phyloP scores from a whole-genome alignment of 2,797 vertebrate species.

The Phrynocephalus vlangalii region DNA sequence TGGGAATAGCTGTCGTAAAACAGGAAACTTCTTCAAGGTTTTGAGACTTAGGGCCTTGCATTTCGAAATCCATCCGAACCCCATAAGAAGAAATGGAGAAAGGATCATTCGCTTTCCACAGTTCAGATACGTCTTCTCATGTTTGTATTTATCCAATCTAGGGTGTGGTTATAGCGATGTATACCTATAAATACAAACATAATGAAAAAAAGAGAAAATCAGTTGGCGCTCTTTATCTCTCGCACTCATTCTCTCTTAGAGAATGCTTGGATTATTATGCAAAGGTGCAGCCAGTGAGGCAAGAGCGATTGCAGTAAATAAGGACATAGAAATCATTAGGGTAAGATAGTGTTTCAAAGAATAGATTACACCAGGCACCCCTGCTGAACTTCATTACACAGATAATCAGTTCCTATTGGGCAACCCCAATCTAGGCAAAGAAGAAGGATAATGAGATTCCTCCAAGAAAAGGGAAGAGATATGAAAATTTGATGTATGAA shows the following conservation, averaged over 20 bases:
- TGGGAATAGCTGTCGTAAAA: not conserved
- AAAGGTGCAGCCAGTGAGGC: constrained; percentile 47
- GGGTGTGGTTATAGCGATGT: constrained; percentile 11
- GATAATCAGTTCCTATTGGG: constrained; percentile 53
- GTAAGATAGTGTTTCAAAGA: constrained; percentile 52
- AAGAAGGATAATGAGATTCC: constrained; percentile 46
- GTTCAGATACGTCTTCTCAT: constrained; percentile 11
- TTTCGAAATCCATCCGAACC: not conserved
- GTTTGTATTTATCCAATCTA: constrained; percentile 26
- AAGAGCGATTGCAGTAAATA: constrained; percentile 52
- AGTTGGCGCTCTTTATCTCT: constrained; percentile 5
- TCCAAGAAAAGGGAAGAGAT: constrained; percentile 13
- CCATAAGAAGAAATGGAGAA: too few species aligned
- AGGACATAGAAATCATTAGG: constrained; percentile 55
- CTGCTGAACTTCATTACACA: constrained; percentile 50
- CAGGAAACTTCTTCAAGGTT: not conserved
- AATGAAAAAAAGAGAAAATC: constrained; percentile 34
- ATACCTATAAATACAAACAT: constrained; percentile 35
- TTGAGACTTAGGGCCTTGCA: not conserved
- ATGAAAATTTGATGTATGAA: constrained; percentile 29
- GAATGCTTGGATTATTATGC: constrained; percentile 43
- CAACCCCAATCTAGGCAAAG: constrained; percentile 28
- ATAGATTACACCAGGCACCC: constrained; percentile 44
- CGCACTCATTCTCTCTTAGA: not conserved
- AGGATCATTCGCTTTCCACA: not conserved